Base-by-base conservation (phyloP, 2,113 vertebrate genomes). In the Mastomys coucha region DNA sequence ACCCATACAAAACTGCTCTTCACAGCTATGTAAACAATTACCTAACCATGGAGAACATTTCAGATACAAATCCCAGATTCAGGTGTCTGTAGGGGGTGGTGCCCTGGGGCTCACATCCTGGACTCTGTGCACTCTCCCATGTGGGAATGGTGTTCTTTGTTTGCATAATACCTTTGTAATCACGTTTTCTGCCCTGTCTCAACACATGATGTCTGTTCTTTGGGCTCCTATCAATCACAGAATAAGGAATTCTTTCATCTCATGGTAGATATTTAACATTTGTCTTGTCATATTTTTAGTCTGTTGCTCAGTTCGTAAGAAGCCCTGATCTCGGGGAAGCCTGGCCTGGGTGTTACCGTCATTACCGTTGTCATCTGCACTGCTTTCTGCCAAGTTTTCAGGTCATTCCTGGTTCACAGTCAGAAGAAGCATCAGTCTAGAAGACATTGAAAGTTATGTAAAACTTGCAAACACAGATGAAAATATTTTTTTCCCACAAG, bases 171-270 rank as follows among this genome's bases (percentile, higher is more conserved):
- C 76, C 96, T 97, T 93, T 97, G 97, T 96, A 91, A 85, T 96
- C 93, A 96, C 5, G 19, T 96, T 91, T 95, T 96, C 95, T 95
- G 93, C 58, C 96, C 76, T 85, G 88, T 90, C 96, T 94, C 96
- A 97, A 96, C 98, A 97, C 97, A 84, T 95, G 98, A 95, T 86
- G 22, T 91, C 90, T 73, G 88, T 95, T 97, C 93, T 81, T 96
- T 16, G 16, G 91, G 89, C 76, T 92, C 88, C 60, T 97, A 97
- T 96, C 96, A 96, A 97, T 96, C 96, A 97, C 67, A 13, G 58
- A 77, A 94, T 51, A 73, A 93, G 88, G 94, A 96, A 95, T 94
- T 96, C 97, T 97, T 97, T 98, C 93, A 97, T 97, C 97, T 96
- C 72, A 33, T 92, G 89, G 67, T 87, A 81, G 95, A 95, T 96